phyloP scores from a whole-genome alignment of 1,140 invertebrate genomes.

The Drosophila oshimai region DNA sequence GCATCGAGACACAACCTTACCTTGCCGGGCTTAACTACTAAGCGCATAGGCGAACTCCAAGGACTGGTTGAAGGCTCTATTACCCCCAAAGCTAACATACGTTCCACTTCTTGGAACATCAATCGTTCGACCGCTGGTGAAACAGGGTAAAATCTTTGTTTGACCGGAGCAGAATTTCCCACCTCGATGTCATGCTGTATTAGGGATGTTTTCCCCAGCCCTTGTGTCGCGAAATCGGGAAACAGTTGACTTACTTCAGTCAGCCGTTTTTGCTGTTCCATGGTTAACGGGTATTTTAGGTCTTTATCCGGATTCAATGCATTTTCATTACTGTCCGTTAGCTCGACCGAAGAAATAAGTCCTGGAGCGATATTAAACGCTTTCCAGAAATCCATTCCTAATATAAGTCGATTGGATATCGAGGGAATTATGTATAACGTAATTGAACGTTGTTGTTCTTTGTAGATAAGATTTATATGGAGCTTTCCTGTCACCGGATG shows the following conservation, averaged over 20 bases:
- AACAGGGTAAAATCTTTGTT: neutral
- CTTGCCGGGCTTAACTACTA: neutral
- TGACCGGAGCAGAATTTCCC: neutral
- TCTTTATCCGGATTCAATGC: no score
- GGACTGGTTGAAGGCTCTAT: neutral
- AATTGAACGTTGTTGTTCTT: no score
- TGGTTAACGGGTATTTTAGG: no score
- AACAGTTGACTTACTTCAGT: neutral
- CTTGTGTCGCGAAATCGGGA: neutral
- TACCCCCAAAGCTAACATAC: neutral
- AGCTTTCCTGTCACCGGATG: no score
- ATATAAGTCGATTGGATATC: no score
- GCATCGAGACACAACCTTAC: neutral
- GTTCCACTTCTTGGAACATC: neutral
- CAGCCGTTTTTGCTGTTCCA: neutral
- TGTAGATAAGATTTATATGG: no score
- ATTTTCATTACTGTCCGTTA: no score
- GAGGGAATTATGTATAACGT: no score
- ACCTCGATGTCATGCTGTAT: neutral
- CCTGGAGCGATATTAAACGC: no score
- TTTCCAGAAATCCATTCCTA: no score
- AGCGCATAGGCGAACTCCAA: neutral
- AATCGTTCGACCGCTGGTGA: neutral
- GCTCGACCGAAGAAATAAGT: no score
- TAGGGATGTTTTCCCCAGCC: neutral